These are phyloP conservation scores for Calycopis cecrops DNA, from an alignment of 1,140 invertebrate genomes.

Conservation along the genomic window DNA sequence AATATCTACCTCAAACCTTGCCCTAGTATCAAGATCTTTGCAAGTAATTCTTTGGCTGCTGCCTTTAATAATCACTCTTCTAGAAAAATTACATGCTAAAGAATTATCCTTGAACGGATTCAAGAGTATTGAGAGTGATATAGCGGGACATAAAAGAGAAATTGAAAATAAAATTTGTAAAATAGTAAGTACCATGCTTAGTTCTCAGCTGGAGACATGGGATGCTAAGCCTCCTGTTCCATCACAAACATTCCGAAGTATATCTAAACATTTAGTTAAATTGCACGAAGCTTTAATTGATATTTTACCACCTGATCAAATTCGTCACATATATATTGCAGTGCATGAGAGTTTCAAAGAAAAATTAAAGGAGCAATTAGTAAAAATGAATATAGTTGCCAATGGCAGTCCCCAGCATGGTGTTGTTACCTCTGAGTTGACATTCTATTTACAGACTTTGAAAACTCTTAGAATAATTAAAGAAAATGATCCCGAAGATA, in stretches of 20 bases:
- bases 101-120: constrained; percentile 74
- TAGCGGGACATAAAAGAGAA: constrained; percentile 92
- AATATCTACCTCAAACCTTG: constrained; percentile 96
- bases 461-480: constrained; percentile 89
- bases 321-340: constrained; percentile 83
- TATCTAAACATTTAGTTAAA: constrained; percentile 94
- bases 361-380: constrained; percentile 87
- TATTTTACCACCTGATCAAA: constrained; percentile 84
- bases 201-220: constrained; percentile 87
- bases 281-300: constrained; percentile 93
- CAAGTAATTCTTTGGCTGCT: constrained; percentile 87
- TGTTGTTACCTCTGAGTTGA: constrained; percentile 95
- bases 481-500: constrained; percentile 81
- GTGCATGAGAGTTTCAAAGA: constrained; percentile 93
- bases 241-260: constrained; percentile 92
- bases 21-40: constrained; percentile 91
- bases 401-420: constrained; percentile 97
- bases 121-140: constrained; percentile 85
- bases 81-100: constrained; percentile 74
- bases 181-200: constrained; percentile 90
- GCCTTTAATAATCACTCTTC: constrained; percentile 81
- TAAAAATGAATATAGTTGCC: constrained; percentile 92
- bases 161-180: constrained; percentile 93
- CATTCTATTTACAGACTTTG: constrained; percentile 95
- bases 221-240: constrained; percentile 96